Base-by-base conservation (phyloP, 2,888 invertebrate genomes). In the Tuta absoluta region DNA sequence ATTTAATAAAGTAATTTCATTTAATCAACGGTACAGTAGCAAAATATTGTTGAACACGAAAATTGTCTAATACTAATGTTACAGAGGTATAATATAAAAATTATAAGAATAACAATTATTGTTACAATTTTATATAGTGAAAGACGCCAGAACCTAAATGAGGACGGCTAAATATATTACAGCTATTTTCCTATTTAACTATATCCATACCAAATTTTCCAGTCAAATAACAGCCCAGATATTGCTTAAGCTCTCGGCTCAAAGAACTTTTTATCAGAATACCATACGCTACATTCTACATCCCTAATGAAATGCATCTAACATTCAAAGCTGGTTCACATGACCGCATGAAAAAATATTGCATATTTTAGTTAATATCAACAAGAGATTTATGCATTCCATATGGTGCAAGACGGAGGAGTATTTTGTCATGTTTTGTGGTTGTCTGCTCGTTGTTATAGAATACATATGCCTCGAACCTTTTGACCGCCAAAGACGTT, bases 331-430 rank as follows among this genome's bases (percentile, higher is more conserved):
- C 90, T 73, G 77, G 78, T 75, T 76, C 73, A 74, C 77, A 79
- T 78, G 75, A 71, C 80, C 73, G 81, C 84, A 84, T 88, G 86
- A 80, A 86, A 88, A 87, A 87, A 86, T 87, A 87, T 85, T 79
- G 78, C 81, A 77, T 85, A 80, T 78, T 75, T 76, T 75, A 74
- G 72, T 74, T 69, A 71, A 74, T 75, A 75, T 70, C 71, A 73
- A 70, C 74, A 65, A 66, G 67, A 72, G 75, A 57, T 48, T 51
- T 51, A 53, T 24, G 33, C 14, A 53, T 23, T 41, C 53, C 41
- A 53, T 23, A 24, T 21, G 2, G 7, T 12, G 14, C 0, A 14
- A 23, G 49, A 19, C 12, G 1, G 21, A n/a, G 7, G 11, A 45
- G 45, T 45, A 17, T 45, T 45, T 45, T 45, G 45, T 53, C 53